phyloP scores from a whole-genome alignment of 2,113 vertebrate species.

The Haliaeetus leucogaster region DNA sequence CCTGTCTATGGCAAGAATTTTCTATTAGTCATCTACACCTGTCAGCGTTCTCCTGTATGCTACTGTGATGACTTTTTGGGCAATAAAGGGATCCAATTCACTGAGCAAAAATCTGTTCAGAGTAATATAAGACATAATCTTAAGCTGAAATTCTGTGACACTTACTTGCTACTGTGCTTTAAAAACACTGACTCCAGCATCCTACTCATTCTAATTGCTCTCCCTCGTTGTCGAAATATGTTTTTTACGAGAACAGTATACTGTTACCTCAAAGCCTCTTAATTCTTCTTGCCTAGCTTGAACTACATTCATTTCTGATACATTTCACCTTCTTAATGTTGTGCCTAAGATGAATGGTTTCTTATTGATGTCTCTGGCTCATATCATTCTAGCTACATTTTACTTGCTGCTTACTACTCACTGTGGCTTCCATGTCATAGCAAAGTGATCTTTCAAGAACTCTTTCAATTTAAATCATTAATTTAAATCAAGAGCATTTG shows the following conservation, averaged over 20 bases:
- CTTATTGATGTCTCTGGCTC: slow-evolving; percentile 13
- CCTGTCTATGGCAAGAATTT: background rate
- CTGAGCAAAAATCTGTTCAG: background rate
- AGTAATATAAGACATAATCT: background rate
- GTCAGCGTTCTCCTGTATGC: background rate
- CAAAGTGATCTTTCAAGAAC: slow-evolving; percentile 55
- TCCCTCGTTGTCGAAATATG: background rate
- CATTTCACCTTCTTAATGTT: slow-evolving; percentile 17
- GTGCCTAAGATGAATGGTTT: slow-evolving; percentile 28
- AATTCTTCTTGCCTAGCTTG: slow-evolving; percentile 9
- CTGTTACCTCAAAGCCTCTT: background rate
- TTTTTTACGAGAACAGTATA: background rate
- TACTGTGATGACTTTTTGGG: background rate
- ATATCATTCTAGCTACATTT: slow-evolving; percentile 26
- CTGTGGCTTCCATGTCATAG: background rate
- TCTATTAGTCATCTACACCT: background rate
- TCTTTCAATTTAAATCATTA: slow-evolving; percentile 37
- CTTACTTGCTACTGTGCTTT: background rate
- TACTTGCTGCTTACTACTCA: slow-evolving; percentile 3
- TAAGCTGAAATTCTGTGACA: background rate
- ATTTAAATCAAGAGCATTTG: slow-evolving; percentile 26
- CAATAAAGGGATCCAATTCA: background rate
- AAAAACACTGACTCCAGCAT: background rate
- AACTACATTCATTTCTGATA: slow-evolving; percentile 13
- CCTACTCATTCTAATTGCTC: background rate